Base-by-base conservation (phyloP, 2,797 vertebrate species). In the Alca torda region DNA sequence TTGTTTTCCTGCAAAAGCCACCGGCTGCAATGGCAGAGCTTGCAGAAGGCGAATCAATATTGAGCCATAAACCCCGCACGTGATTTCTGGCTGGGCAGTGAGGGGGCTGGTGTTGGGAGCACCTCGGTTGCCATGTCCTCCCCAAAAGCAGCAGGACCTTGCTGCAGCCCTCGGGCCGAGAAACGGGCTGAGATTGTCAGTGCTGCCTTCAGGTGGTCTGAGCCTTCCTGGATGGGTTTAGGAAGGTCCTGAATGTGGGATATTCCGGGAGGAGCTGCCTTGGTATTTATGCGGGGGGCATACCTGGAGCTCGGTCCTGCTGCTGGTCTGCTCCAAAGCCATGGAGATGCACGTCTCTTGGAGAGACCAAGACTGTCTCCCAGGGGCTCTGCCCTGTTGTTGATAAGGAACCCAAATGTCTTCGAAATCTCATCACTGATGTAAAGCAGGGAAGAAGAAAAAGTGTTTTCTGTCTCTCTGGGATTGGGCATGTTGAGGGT, bases 1-100 rank as follows among this genome's bases (percentile, higher is more conserved):
- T 90, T 96, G 78, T 94, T 97, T 97, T 96, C 56, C 96, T 91
- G 94, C 70, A 94, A 48, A 87, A 95, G 86, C 50, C 93, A 95
- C 67, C 0, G 12, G 8, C 76, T 65, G 84, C 37, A 87, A 85
- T 93, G 92, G 93, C 91, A 94, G 75, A 95, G 91, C 95, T 95
- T 84, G 90, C 86, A 83, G 94, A 74, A 83, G 72, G 78, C 16
- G 1, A 26, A 97, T 97, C 94, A 76, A 80, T 96, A 92, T 51
- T 0, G 6, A 89, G 76, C 92, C 18, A 10, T 96, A 92, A 83
- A 87, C 96, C 74, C 94, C 4, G 0, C 7, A 4, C 13, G 35
- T 92, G 78, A 57, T 75, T 57, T 84, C 24, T 1, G 2, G 80
- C 60, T 3, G 1, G 48, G 24, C 0, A 0, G 51, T 2, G 3